A percentile compares a stretch with the other conserved stretches of the same genome.
Evolutionary conservation across 1,140 invertebrate genomes (phyloP).

Genomic region (Papilio glaucus): DNA sequence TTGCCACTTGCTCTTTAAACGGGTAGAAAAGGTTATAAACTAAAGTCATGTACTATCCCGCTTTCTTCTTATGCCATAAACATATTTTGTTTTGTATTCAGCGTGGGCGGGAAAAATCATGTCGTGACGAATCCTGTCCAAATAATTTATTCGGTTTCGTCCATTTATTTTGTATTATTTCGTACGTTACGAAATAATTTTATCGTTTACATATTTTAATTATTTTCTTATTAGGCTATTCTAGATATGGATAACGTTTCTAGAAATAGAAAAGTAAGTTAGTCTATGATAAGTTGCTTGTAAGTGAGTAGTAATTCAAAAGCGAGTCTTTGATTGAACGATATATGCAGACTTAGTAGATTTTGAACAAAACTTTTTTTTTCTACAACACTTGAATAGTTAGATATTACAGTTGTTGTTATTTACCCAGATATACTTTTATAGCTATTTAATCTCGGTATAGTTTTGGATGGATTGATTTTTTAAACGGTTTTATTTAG

Average conservation of each 20-base stretch:
- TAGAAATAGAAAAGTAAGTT: conserved; percentile 11
- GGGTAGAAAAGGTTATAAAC: not conserved
- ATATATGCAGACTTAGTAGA: too few relatives aligned
- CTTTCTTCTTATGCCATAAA: not conserved
- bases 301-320: not conserved
- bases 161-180: not conserved
- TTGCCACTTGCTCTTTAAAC: not conserved
- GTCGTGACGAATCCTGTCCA: conserved; percentile 38
- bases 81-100: not conserved
- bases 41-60: not conserved
- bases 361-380: too few relatives aligned
- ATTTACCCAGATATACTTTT: too few relatives aligned
- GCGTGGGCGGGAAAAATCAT: conserved; percentile 52
- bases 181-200: conserved; percentile 29
- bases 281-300: not conserved
- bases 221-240: conserved; percentile 16
- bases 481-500: too few relatives aligned
- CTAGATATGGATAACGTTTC: conserved; percentile 26
- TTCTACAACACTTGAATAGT: too few relatives aligned
- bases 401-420: too few relatives aligned
- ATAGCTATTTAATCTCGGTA: too few relatives aligned
- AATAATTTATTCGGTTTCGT: conserved; percentile 16
- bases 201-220: conserved; percentile 30
- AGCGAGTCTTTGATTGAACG: too few relatives aligned
- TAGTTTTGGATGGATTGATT: too few relatives aligned